These are phyloP conservation scores for Prosopocoilus inquinatus DNA, from an alignment of 2,888 invertebrate genomes.

Conservation along the genomic window DNA sequence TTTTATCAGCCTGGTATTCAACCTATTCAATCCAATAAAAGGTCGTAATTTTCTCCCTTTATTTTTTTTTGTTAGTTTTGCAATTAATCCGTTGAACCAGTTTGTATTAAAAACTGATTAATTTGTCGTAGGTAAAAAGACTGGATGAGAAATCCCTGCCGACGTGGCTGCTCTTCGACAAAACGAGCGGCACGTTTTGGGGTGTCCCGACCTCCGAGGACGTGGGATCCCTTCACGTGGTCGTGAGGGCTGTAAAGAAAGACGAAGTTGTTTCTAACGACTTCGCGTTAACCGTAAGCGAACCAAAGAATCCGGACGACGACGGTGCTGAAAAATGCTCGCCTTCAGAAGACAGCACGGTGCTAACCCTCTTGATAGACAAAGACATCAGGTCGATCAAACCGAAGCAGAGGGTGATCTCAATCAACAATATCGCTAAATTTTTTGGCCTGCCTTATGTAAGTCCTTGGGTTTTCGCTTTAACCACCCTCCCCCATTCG, in stretches of 20 bases:
- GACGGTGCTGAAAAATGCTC: constrained; percentile 36
- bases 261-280: constrained; percentile 20
- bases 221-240: constrained; percentile 65
- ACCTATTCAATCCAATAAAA: too few species aligned
- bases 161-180: constrained; percentile 71
- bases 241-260: constrained; percentile 56
- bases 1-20: too few species aligned
- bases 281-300: constrained; percentile 20
- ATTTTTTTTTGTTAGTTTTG: too few species aligned
- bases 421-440: constrained; percentile 69
- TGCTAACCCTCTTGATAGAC: constrained; percentile 68
- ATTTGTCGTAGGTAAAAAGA: too few species aligned
- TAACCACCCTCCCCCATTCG: background rate
- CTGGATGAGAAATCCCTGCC: constrained; percentile 53
- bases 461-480: constrained; percentile 36
- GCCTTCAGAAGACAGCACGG: constrained; percentile 44
- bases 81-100: too few species aligned
- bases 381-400: constrained; percentile 62
- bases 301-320: constrained; percentile 13
- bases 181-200: constrained; percentile 65
- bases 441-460: constrained; percentile 69
- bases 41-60: too few species aligned
- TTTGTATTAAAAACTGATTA: too few species aligned
- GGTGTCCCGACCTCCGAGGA: constrained; percentile 72
- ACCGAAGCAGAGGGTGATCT: constrained; percentile 63